Percentiles rank a stretch among this genome's conserved stretches.
These are phyloP conservation scores for Piprites chloris DNA, from an alignment of 2,113 vertebrate species.

Conservation along the genomic window DNA sequence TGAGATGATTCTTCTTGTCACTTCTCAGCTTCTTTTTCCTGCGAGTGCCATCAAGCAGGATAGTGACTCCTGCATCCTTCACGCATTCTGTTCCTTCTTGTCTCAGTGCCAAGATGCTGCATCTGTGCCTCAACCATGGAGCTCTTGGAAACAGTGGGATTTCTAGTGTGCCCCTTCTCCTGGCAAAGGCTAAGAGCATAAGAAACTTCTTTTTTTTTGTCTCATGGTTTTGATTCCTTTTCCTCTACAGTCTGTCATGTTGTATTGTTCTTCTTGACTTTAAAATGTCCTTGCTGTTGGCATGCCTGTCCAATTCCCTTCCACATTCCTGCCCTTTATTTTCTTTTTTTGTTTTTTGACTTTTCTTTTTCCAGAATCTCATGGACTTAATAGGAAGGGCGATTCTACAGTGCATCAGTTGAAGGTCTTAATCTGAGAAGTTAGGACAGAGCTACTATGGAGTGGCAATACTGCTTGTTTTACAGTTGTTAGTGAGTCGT, in stretches of 20 bases:
- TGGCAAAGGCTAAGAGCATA: constrained; percentile 46
- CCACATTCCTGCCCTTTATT: neutral
- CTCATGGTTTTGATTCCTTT: constrained; percentile 32
- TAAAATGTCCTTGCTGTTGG: constrained; percentile 48
- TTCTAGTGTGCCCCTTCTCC: constrained; percentile 33
- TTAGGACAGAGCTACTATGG: neutral
- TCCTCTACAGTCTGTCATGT: constrained; percentile 20
- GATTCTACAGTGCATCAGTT: neutral
- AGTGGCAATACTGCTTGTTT: neutral
- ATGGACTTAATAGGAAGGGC: constrained; percentile 15
- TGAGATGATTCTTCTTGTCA: constrained; percentile 23
- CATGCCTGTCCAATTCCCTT: constrained; percentile 10
- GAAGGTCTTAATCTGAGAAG: neutral
- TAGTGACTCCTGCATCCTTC: constrained; percentile 49
- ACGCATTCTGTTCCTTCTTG: constrained; percentile 53
- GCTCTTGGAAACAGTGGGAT: constrained; percentile 20
- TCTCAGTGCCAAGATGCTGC: constrained; percentile 14
- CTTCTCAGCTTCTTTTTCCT: constrained; percentile 40
- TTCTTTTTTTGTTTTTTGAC: rapidly evolving
- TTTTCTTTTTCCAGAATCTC: neutral
- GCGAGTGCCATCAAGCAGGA: neutral
- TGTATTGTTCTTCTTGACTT: constrained; percentile 31
- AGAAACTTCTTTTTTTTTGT: neutral
- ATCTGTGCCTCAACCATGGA: constrained; percentile 15
- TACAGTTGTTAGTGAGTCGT: neutral